phyloP scores from a whole-genome alignment of 2,113 vertebrate species.

The Pygoscelis adeliae region DNA sequence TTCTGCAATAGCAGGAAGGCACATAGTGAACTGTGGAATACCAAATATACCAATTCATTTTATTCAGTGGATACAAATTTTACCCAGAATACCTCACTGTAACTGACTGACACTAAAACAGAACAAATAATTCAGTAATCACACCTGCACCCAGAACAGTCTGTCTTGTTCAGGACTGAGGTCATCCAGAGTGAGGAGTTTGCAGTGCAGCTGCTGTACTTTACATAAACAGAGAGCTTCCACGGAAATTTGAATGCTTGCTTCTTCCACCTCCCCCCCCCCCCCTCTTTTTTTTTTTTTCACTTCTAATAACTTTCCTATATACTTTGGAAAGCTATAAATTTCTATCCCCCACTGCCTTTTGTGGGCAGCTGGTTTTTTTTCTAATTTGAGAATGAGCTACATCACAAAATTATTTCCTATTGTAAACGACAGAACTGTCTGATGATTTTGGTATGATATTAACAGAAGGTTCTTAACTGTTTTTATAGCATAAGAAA shows the following conservation, averaged over 20 bases:
- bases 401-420: neutral
- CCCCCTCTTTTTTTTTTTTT: no score
- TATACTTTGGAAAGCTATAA: neutral
- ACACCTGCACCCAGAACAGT: conserved; percentile 63
- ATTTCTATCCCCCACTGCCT: neutral
- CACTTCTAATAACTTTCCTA: neutral
- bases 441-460: neutral
- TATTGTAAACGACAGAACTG: neutral
- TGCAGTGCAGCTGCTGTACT: conserved; percentile 59
- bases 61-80: conserved; percentile 25
- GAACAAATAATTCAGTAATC: conserved; percentile 66
- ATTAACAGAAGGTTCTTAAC: neutral
- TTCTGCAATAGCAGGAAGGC: conserved; percentile 51
- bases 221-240: conserved; percentile 52
- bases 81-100: conserved; percentile 42
- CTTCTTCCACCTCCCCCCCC: neutral
- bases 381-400: neutral
- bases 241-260: conserved; percentile 23
- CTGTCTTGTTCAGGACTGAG: conserved; percentile 58
- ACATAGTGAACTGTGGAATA: conserved; percentile 43
- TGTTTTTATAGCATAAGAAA: neutral
- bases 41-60: conserved; percentile 58
- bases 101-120: conserved; percentile 52
- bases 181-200: conserved; percentile 44
- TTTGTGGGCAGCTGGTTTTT: neutral